These are phyloP conservation scores for Tethea ocularis DNA, from an alignment of 2,888 invertebrate species.

Conservation along the genomic window DNA sequence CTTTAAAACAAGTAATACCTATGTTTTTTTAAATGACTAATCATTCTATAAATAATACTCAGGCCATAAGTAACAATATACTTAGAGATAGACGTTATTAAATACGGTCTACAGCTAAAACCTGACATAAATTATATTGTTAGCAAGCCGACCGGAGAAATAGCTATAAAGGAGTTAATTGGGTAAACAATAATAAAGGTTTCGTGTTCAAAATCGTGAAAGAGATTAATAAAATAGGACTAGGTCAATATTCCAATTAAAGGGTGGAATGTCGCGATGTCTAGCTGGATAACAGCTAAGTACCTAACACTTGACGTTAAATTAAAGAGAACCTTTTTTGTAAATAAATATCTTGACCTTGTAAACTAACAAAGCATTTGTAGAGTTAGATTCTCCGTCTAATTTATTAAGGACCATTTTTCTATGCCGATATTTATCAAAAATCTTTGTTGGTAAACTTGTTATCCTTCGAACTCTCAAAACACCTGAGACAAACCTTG, in stretches of 20 bases:
- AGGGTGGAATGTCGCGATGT: slow-evolving; percentile 3
- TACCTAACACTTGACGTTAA: neutral
- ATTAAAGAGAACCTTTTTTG: slow-evolving; percentile 7
- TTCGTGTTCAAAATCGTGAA: slow-evolving; percentile 10
- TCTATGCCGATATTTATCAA: too few relatives aligned
- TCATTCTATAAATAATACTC: neutral
- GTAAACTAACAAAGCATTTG: neutral
- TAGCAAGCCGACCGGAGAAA: neutral
- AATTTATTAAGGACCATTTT: too few relatives aligned
- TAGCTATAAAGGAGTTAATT: slow-evolving; percentile 5
- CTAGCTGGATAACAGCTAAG: slow-evolving; percentile 4
- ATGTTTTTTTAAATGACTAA: neutral
- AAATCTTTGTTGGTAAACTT: too few relatives aligned
- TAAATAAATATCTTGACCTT: neutral
- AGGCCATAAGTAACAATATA: neutral
- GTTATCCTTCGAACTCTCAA: too few relatives aligned
- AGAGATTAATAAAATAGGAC: slow-evolving; percentile 15
- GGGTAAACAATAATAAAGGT: slow-evolving; percentile 5
- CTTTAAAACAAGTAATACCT: too few relatives aligned
- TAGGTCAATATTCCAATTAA: slow-evolving; percentile 12
- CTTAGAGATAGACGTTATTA: neutral
- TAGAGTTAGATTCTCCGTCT: neutral
- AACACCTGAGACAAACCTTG: too few relatives aligned
- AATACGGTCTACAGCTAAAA: neutral
- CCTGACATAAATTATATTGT: neutral